Evolutionary conservation across 1,140 invertebrate species (phyloP), one percentile per base, ranked within the genome.

Genomic region (Atopsyche davidsoni): DNA sequence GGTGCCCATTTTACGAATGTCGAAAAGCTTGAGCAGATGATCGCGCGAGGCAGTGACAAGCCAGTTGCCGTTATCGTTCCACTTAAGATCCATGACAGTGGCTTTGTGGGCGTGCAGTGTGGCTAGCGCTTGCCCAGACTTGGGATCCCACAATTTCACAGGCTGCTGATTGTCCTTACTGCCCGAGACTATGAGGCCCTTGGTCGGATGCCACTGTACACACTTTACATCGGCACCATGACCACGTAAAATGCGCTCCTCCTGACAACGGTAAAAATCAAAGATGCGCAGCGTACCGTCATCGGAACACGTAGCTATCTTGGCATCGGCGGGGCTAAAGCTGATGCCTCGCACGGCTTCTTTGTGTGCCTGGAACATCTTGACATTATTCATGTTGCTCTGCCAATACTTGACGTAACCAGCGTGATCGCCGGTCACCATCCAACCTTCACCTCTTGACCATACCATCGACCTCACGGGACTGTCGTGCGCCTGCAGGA

Each of bases 331-430:
- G 42, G 97, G 96, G 76, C 94, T 95, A 80, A 99, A 99, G 82
- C 95, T 98, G 78, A 99, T 89, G 74, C 94, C 96, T 70, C 97
- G 82, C 62, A 99, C 87, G 53, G 97, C 89, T 80, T 99, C 97
- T 83, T 99, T 98, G 74, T 99, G 97, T 23, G 95, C 97, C 77
- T 98, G 96, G 79, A 96, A 99, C 93, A 99, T 98, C 81, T 99
- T 98, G 14, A 99, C 97, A 76, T 99, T 99, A 77, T 99, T 99
- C 96, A 99, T 99, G 75, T 99, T 99, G 58, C 93, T 95, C 79
- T 99, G 97, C 97, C 97, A 99, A 76, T 99, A 99, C 66, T 99
- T 99, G 34, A 99, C 92, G 67, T 92, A 99, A 23, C 97, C 97
- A 36, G 87, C 86, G 67, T 99, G 94, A 75, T 99, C 97, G 9